Evolutionary conservation across 2,888 invertebrate genomes (phyloP).

Genomic region (Drosophila colorata): DNA sequence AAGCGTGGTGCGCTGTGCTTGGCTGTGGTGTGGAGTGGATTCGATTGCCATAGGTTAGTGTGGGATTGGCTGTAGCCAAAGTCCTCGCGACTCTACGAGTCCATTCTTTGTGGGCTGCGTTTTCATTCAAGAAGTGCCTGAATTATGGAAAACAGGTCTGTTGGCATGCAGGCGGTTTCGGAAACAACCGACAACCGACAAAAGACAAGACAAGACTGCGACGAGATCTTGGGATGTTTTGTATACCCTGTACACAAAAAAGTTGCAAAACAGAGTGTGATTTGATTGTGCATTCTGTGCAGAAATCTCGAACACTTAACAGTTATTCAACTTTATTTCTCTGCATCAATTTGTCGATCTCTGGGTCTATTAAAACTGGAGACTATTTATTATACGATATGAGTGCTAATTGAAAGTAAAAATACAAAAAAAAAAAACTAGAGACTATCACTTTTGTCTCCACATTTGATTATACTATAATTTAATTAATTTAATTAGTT

Average conservation of each 20-base stretch:
- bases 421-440: too few species aligned
- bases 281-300: background rate
- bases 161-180: constrained; percentile 68
- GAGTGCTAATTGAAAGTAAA: too few species aligned
- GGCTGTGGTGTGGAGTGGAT: constrained; percentile 14
- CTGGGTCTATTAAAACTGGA: too few species aligned
- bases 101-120: constrained; percentile 65
- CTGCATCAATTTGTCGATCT: too few species aligned
- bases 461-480: background rate
- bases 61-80: constrained; percentile 49
- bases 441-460: too few species aligned
- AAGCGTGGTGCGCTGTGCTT: constrained; percentile 1
- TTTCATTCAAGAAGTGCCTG: constrained; percentile 71
- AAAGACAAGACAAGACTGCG: constrained; percentile 27
- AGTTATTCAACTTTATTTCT: too few species aligned
- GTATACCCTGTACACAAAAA: constrained; percentile 4
- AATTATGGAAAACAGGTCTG: constrained; percentile 77
- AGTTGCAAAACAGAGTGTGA: background rate
- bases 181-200: constrained; percentile 38
- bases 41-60: constrained; percentile 29
- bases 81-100: constrained; percentile 33
- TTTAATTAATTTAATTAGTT: background rate
- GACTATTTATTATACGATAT: too few species aligned
- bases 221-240: constrained; percentile 23
- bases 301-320: too few species aligned